phyloP scores from a whole-genome alignment of 2,113 vertebrate species.

The Hystrix cristata region DNA sequence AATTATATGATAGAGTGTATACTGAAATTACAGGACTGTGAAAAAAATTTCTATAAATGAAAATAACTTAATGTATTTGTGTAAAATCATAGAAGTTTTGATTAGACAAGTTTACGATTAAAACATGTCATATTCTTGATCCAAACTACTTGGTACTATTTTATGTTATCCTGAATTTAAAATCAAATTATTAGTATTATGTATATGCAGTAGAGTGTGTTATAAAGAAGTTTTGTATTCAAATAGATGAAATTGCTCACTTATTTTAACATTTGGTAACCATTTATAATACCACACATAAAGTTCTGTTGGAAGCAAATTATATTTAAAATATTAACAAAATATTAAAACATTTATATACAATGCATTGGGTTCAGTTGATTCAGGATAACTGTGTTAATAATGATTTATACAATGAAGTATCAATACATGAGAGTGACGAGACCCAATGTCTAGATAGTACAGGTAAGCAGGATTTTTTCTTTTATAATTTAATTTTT shows the following conservation, averaged over 20 bases:
- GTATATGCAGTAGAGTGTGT: background rate
- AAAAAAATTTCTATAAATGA: background rate
- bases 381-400: background rate
- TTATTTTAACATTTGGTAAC: background rate
- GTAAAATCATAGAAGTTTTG: conserved; percentile 15
- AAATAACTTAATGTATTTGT: conserved; percentile 25
- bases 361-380: background rate
- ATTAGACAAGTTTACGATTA: background rate
- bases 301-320: background rate
- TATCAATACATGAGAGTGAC: background rate
- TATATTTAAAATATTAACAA: conserved; percentile 18
- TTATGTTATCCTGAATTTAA: background rate
- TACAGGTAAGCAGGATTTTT: background rate
- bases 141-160: background rate
- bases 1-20: background rate
- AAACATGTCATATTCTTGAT: background rate
- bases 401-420: background rate
- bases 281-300: background rate
- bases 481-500: background rate
- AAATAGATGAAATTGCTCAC: background rate
- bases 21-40: background rate
- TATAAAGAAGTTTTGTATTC: background rate
- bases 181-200: background rate
- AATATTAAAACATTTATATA: background rate
- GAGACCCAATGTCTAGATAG: no score